Evolutionary conservation across 1,140 invertebrate species (phyloP), one percentile per base, ranked within the genome.

Genomic region (Conopomorpha cramerella): DNA sequence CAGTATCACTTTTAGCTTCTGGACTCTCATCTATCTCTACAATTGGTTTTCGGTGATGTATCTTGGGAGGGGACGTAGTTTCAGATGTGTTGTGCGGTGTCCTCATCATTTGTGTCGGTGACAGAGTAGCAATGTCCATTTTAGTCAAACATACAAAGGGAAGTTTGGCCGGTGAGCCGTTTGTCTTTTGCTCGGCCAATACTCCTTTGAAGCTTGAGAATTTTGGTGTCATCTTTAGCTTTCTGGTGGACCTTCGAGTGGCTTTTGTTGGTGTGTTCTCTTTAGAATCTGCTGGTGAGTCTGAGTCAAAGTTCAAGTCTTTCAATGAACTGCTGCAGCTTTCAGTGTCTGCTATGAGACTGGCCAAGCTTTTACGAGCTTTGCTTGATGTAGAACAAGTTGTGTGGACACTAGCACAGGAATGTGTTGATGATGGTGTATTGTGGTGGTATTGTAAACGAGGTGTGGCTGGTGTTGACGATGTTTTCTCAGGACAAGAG

Each of bases 251-350:
- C 14, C 58, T 40, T 36, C 60, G 36, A 4, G 61, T 4, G n/a
- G 39, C 39, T 52, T 63, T 67, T 0, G 58, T 62, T 0, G 71
- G 66, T 0, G 64, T 77, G 32, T 77, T 77, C 45, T 79, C 73
- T 53, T 77, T 77, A 1, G 68, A 67, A 31, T 74, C 70, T 12
- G 61, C 51, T 0, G 60, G 54, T 18, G 73, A 74, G 27, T 77
- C 73, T 3, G 72, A 57, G 38, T 77, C 65, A 36, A 79, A 77
- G 35, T 71, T 79, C 1, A 77, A 53, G 31, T 76, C 72, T 62
- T 77, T 73, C 8, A 79, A 34, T 13, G 77, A 79, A 38, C 71
- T 79, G 45, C 72, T 79, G 41, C 73, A 77, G 36, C 77, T 79
- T 37, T 79, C 77, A 12, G 71, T 68, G 38, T 77, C 72, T 16